A percentile compares a stretch with the other conserved stretches of the same genome.
Evolutionary conservation across 64 coral and sea anemone genomes (phyloP).

Genomic region (Pocillopora verrucosa): DNA sequence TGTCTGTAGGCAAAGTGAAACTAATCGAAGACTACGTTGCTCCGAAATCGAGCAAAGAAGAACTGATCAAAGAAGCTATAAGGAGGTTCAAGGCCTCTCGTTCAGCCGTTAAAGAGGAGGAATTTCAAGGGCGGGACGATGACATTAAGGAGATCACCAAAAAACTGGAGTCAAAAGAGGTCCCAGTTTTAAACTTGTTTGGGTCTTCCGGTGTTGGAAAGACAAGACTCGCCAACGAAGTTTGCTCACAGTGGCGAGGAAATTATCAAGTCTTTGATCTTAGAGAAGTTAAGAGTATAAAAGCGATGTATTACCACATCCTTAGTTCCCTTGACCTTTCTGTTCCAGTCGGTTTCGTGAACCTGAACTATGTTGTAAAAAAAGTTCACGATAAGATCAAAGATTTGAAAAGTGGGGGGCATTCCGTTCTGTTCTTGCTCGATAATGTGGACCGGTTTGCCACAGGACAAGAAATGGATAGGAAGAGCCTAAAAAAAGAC

Average conservation of each 20-base stretch:
- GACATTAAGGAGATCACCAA: background rate
- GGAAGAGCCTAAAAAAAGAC: too few species aligned
- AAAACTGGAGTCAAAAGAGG: background rate
- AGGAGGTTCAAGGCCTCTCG: background rate
- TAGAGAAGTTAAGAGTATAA: background rate
- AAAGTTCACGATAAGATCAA: background rate
- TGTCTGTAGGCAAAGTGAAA: too few species aligned
- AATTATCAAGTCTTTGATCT: background rate
- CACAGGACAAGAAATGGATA: too few species aligned
- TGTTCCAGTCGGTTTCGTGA: background rate
- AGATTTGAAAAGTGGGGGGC: background rate
- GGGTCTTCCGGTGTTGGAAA: background rate
- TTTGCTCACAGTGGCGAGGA: background rate
- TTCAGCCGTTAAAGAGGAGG: background rate
- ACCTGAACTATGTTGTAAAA: background rate
- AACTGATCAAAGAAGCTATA: background rate
- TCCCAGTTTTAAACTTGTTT: background rate
- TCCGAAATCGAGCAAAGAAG: background rate
- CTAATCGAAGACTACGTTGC: background rate
- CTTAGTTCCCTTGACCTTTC: background rate
- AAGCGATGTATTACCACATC: background rate
- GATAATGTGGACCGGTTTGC: too few species aligned
- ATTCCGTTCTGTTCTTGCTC: too few species aligned
- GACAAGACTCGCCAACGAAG: background rate
- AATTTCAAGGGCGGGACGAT: background rate